Evolutionary conservation across 2,113 vertebrate species (phyloP), one percentile per base, ranked within the genome.

Genomic region (Miniopterus natalensis): DNA sequence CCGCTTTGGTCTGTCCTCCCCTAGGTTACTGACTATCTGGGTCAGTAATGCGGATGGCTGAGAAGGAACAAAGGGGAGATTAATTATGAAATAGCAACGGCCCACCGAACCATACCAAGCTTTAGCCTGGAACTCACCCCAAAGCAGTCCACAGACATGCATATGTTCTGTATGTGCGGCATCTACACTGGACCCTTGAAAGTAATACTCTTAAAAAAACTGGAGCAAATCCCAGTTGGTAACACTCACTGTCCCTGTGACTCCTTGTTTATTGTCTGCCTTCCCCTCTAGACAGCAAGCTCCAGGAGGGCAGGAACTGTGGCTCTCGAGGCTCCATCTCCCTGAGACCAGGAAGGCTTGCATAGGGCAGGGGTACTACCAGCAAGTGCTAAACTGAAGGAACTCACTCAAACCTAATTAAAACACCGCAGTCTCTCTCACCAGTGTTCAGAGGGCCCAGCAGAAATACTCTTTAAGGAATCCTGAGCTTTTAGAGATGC

Each of bases 61-160:
- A 92, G 57, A 66, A 88, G 1, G 65, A 97, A 97, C 95, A 97
- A 97, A 97, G 94, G 97, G 89, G 94, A 93, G 95, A 96, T 97
- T 96, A 96, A 95, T 94, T 92, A 95, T 88, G 85, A 92, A 96
- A 96, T 95, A 94, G 92, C 94, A 91, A 93, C 92, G 81, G 57
- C 85, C 96, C 92, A 74, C 77, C 97, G 96, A 96, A 96, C 96
- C 96, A 88, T 63, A 73, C 40, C 88, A 95, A 84, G 77, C 42
- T 84, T 57, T 63, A 36, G 73, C 78, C 88, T 27, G 59, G 59
- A 80, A 63, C 77, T 42, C 88, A 51, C 70, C 88, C 75, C 49
- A 17, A 66, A 47, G 84, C 74, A 59, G 14, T 47, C 27, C 2
- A 71, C 45, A 71, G 77, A 90, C 13, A 45, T 9, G 42, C 55